Base-by-base conservation (phyloP, 2,888 invertebrate genomes). In the Eupithecia subumbrata region DNA sequence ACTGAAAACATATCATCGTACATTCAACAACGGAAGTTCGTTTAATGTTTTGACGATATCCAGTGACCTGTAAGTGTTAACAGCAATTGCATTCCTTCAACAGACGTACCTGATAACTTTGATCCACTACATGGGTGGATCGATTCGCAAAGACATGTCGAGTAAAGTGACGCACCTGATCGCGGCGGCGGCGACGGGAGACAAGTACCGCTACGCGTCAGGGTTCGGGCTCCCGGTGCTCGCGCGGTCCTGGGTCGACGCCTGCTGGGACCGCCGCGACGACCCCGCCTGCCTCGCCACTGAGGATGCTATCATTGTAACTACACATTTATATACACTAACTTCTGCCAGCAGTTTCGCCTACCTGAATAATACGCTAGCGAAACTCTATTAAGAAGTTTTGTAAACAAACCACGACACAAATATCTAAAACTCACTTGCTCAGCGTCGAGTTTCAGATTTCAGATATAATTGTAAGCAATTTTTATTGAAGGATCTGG, bases 61-160 rank as follows among this genome's bases (percentile, higher is more conserved):
- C 63, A 25, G 43, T 63, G 48, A 71, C 71, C 71, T 68, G 37
- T 45, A 72, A 71, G 25, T 60, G 9, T 48, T 40, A 63, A 18
- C n/a, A 48, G 48, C 48, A 48, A 48, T n/a, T 18, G 18, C 18
- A 30, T 56, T 69, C 45, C n/a, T 77, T 68, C 64, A 66, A 67
- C 93, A 98, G 98, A 97, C 97, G 85, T 96, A 96, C 90, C 95
- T 99, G 90, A 97, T 98, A 84, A 97, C 97, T 84, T 95, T 98
- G 90, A 97, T 99, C 84, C 99, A 99, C 95, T 97, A 97, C 90
- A 99, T 99, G 99, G 99, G 99, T 84, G 99, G 99, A 70, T 98
- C 98, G 85, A 98, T 99, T 87, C 96, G 98, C 81, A 98, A 97
- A 93, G 98, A 99, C 88, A 97, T 98, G 96, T 96, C 97, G 79